phyloP scores from a whole-genome alignment of 2,113 vertebrate species.

The Nerophis ophidion region DNA sequence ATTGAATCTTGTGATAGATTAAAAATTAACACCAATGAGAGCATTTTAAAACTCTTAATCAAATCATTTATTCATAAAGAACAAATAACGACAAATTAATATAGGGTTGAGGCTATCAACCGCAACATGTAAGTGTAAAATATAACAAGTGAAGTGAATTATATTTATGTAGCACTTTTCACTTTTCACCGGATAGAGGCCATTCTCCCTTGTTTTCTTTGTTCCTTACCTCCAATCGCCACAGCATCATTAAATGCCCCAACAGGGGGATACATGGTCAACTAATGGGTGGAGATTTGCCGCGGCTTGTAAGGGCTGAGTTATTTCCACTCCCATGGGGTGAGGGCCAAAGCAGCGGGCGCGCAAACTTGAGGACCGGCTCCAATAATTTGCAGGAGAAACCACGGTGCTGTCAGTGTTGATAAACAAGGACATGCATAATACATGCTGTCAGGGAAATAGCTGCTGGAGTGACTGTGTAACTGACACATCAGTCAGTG shows the following conservation, averaged over 20 bases:
- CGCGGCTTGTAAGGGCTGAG: constrained; percentile 11
- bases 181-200: constrained; percentile 31
- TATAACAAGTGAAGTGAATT: too few relatives aligned
- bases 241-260: constrained; percentile 12
- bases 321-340: constrained; percentile 13
- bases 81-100: too few relatives aligned
- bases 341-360: constrained; percentile 15
- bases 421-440: constrained; percentile 50
- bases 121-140: too few relatives aligned
- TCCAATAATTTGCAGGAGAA: constrained; percentile 28
- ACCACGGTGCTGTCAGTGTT: constrained; percentile 30
- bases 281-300: constrained; percentile 26
- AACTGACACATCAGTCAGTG: constrained; percentile 38
- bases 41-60: too few relatives aligned
- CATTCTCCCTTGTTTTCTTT: constrained; percentile 16
- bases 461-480: constrained; percentile 36
- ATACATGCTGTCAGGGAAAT: constrained; percentile 46
- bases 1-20: too few relatives aligned
- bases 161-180: too few relatives aligned
- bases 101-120: too few relatives aligned
- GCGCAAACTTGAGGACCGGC: constrained; percentile 22
- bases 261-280: constrained; percentile 7
- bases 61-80: too few relatives aligned
- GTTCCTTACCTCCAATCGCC: not conserved
- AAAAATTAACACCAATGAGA: too few relatives aligned